Evolutionary conservation across 2,888 invertebrate species (phyloP), one percentile per base, ranked within the genome.

Genomic region (Chymomyza caudatula): DNA sequence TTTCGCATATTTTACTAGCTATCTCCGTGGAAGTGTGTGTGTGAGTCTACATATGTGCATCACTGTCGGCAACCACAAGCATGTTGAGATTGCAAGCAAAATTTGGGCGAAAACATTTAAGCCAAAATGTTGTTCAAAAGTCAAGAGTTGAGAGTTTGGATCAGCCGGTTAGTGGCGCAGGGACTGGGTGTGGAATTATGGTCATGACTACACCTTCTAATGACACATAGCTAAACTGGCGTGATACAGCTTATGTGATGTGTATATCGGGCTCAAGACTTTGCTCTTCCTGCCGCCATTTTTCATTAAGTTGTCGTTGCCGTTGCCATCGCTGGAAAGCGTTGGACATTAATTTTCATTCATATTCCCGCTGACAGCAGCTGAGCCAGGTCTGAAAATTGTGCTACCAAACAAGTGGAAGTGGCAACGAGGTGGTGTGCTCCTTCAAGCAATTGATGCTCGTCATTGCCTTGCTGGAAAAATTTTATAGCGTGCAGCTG

Each of bases 81-180:
- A 71, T 74, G 65, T 57, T 56, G 60, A 64, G 74, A 71, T 69
- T 66, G 57, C 77, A 69, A 66, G 65, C 77, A 80, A 85, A 37
- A 11, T 37, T 37, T 11, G 11, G 11, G 11, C 29, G 11, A 37
- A 37, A 37, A 37, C 29, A 37, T 37, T 8, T 8, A 37, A 11
- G 29, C 29, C 8, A 37, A 37, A 11, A 37, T 37, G 8, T 37
- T 11, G 11, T 11, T 11, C 11, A 37, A 37, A 11, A 37, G 11
- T 37, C 29, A 11, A 37, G 29, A 37, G 29, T 37, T 11, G 1
- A 37, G 29, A 37, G 29, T 11, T 11, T 37, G 29, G 11, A 8
- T 4, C 29, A 37, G 29, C 11, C 29, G 11, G 11, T 37, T 37
- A 5, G 25, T 6, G 25, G 25, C 25, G 25, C 25, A 2, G 4